phyloP scores from a whole-genome alignment of 2,888 invertebrate genomes.

The Orthonychiurus folsomi region DNA sequence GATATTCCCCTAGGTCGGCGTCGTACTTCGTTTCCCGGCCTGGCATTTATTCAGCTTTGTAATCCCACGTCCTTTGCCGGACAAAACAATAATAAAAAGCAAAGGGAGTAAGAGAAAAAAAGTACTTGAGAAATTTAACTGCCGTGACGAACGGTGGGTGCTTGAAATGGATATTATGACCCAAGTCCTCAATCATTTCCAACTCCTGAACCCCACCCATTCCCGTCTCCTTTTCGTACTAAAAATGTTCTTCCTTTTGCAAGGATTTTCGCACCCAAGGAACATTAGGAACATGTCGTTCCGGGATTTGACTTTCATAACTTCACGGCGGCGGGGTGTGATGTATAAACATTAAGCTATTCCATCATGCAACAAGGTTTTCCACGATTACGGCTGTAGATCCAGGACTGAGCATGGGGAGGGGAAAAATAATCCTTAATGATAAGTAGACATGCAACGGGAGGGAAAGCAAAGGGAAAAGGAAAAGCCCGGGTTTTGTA shows the following conservation, averaged over 20 bases:
- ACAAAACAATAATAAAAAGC: neutral
- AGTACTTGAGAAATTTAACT: constrained; percentile 5
- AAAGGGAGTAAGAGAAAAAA: neutral
- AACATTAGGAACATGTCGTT: no score
- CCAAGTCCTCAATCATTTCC: neutral
- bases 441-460: neutral
- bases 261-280: neutral
- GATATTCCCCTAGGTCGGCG: no score
- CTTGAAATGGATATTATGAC: neutral
- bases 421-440: neutral
- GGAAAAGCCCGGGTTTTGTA: constrained; percentile 6
- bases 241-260: neutral
- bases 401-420: no score
- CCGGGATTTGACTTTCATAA: no score
- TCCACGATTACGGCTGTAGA: no score
- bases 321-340: no score
- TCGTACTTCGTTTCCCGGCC: no score
- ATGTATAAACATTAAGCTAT: no score
- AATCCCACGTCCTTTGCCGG: neutral
- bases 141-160: neutral
- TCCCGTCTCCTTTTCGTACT: no score
- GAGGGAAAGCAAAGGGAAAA: neutral
- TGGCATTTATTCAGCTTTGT: no score
- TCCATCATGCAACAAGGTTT: no score
- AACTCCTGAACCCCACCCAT: no score